These are phyloP conservation scores for Crotalus tigris DNA, from an alignment of 2,113 vertebrate species.

Conservation along the genomic window DNA sequence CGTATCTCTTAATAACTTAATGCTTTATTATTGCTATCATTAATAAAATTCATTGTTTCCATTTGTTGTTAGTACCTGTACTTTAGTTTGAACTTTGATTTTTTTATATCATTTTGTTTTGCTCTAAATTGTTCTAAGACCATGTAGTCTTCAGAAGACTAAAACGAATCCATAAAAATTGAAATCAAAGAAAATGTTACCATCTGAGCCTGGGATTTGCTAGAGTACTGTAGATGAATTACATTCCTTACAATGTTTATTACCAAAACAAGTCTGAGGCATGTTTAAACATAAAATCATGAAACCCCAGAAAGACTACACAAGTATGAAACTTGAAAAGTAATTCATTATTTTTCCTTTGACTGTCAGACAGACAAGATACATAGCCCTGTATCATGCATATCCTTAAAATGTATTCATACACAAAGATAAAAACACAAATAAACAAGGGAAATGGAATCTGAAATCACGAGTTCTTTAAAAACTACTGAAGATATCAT, in stretches of 20 bases:
- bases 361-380: background rate
- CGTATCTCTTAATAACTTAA: background rate
- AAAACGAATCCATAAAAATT: background rate
- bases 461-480: background rate
- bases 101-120: background rate
- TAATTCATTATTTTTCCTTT: background rate
- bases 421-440: background rate
- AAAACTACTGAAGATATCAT: background rate
- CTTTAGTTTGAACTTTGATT: background rate
- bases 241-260: slow-evolving; percentile 7
- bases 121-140: background rate
- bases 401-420: background rate
- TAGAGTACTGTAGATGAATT: background rate
- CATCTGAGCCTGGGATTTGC: background rate
- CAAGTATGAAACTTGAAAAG: background rate
- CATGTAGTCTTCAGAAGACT: background rate
- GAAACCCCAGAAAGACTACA: background rate
- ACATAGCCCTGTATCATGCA: background rate
- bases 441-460: background rate
- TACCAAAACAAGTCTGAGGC: background rate
- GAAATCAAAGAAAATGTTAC: background rate
- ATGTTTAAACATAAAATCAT: slow-evolving; percentile 11
- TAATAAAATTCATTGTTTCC: background rate
- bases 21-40: background rate
- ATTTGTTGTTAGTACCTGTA: background rate